Evolutionary conservation across 2,113 vertebrate species (phyloP), one percentile per base, ranked within the genome.

Genomic region (Poeciliopsis retropinna): DNA sequence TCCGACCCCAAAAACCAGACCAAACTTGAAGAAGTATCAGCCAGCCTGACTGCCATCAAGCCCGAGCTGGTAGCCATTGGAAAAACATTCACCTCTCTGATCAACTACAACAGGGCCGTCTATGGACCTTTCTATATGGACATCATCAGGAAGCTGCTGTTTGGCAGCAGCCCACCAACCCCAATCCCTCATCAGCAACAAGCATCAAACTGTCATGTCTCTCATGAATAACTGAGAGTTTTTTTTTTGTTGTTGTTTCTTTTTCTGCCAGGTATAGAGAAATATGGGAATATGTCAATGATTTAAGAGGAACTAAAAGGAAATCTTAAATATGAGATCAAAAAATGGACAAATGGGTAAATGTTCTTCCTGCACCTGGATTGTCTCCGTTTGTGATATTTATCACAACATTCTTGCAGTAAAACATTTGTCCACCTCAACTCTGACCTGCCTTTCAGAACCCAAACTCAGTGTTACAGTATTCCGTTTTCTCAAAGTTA

Each of bases 51-150:
- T 0, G 87, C 95, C 62, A 93, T 98, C 85, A 95, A 96, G 74
- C 80, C 91, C 0, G 97, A 99, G 85, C 90, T 98, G 28, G 91
- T 94, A 62, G 41, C 75, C 0, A 37, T 97, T 39, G 97, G 95
- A 65, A 92, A 91, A 61, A 96, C 94, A 64, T 98, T 95, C 39
- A 86, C 94, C 29, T 93, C 85, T 89, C 94, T 98, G 65, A 95
- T 97, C 60, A 96, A 96, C 89, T 96, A 96, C 86, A 98, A 99
- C 92, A 96, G 95, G 79, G 91, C 93, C 76, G 96, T 98, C 5
- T 99, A 98, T 47, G 95, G 95, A 91, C 97, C 96, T 25, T 98
- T 97, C 88, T 99, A 99, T 64, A 94, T 95, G 5, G 95, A 90
- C 73, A 97, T 99, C 92, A 94, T 99, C 57, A 96, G 92, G 85